Evolutionary conservation across 2,113 vertebrate genomes (phyloP).

Genomic region (Pterocles orientalis): DNA sequence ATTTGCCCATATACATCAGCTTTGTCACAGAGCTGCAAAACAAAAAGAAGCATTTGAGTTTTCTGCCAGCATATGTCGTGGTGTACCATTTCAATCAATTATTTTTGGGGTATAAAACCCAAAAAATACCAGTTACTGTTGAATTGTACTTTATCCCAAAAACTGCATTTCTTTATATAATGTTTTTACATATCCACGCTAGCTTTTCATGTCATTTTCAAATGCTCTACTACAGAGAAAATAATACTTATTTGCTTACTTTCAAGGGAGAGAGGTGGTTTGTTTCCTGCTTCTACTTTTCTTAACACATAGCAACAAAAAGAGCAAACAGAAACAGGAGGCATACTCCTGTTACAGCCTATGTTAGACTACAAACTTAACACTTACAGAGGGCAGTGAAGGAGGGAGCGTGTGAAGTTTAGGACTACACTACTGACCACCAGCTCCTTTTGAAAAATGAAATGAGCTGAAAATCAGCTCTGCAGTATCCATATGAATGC

Average conservation of each 20-base stretch:
- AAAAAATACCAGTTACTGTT: not conserved
- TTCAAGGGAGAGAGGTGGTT: not conserved
- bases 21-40: not conserved
- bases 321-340: slow-evolving; percentile 4
- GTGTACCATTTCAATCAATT: not conserved
- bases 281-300: slow-evolving; percentile 38
- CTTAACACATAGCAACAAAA: slow-evolving; percentile 47
- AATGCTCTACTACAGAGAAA: not conserved
- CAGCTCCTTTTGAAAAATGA: not conserved
- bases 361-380: not conserved
- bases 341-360: not conserved
- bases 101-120: not conserved
- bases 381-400: not conserved
- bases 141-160: not conserved
- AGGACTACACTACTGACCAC: not conserved
- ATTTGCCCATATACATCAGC: not conserved
- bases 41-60: not conserved
- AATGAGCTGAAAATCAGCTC: not conserved
- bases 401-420: not conserved
- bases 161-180: not conserved
- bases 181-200: not conserved
- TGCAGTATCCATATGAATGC: not conserved
- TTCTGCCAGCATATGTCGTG: not conserved
- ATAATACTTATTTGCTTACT: slow-evolving; percentile 14
- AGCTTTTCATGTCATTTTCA: not conserved